Evolutionary conservation across 2,888 invertebrate genomes (phyloP), one percentile per base, ranked within the genome.

Genomic region (Alentia gelatinosa): DNA sequence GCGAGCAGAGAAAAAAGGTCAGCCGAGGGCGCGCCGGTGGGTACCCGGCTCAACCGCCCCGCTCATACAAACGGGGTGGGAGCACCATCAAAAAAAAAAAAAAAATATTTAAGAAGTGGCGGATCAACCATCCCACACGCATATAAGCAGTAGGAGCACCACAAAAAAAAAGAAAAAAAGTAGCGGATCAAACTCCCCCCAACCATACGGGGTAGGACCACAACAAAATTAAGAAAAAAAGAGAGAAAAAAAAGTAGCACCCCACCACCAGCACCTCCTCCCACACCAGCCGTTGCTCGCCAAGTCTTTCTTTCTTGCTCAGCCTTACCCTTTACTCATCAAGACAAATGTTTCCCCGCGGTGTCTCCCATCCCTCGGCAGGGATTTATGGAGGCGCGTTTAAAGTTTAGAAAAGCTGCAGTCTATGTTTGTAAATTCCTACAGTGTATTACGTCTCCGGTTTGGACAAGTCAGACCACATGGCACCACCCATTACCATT

Each of bases 391-490:
- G 68, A 30, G 68, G 7, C 5, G 12, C 68, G n/a, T n/a, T 26
- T 68, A 68, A 68, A n/a, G n/a, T n/a, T n/a, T 68, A 68, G 26
- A 68, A n/a, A 68, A 30, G 26, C n/a, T 26, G 23, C 68, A 68
- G 56, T 19, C 56, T 9, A 56, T 56, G 56, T 56, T 56, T 56
- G 56, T 56, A n/a, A 56, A 56, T 56, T 56, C 56, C 56, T 19
- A 19, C 3, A n/a, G 56, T 56, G 56, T n/a, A n/a, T 56, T 56
- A 56, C 56, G 56, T n/a, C 56, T 19, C 19, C 56, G 19, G 56
- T 56, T 56, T 56, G 56, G 56, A 56, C 56, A 56, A 56, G 56
- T n/a, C 19, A n/a, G 75, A n/a, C 75, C 33, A 75, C 75, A 75
- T 75, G 37, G 35, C 75, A 26, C 12, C 19, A 50, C 35, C 75